Percentiles rank a stretch among this genome's conserved stretches.
Evolutionary conservation across 1,140 invertebrate genomes (phyloP).

Genomic region (Dendrolimus punctatus): DNA sequence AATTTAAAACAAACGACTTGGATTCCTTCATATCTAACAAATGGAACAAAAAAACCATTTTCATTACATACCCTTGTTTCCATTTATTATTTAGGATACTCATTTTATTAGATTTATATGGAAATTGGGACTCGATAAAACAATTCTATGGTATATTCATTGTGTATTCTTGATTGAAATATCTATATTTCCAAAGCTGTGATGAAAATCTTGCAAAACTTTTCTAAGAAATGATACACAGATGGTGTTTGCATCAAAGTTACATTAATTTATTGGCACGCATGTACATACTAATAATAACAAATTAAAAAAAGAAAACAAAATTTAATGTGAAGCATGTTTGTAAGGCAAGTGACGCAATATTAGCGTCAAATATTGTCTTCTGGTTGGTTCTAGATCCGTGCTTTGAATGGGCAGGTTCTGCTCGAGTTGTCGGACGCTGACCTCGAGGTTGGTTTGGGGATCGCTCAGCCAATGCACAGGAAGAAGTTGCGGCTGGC

Average conservation of each 20-base stretch:
- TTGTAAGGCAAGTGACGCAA: conserved; percentile 44
- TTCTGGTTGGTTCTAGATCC: conserved; percentile 74
- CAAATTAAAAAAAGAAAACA: no score
- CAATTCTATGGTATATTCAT: conserved; percentile 32
- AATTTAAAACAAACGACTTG: conserved; percentile 14
- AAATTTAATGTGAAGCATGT: no score
- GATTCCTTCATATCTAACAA: conserved; percentile 20
- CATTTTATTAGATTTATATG: conserved; percentile 39
- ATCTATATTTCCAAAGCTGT: conserved; percentile 13
- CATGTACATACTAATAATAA: no score
- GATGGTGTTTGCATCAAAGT: no score
- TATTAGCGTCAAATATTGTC: conserved; percentile 69
- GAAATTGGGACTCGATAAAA: conserved; percentile 26
- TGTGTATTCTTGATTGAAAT: conserved; percentile 30
- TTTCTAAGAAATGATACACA: no score
- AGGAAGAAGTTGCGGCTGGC: conserved; percentile 93
- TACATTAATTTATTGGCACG: no score
- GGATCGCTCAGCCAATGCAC: conserved; percentile 92
- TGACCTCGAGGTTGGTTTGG: conserved; percentile 89
- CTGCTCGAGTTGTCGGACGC: conserved; percentile 90
- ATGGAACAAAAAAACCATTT: conserved; percentile 22
- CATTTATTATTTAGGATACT: conserved; percentile 25
- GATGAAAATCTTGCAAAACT: no score
- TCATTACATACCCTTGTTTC: conserved; percentile 15
- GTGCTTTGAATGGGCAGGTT: conserved; percentile 81